Conservation (phyloP, 2,113 vertebrate genomes). For the Heptranchias perlo region DNA sequence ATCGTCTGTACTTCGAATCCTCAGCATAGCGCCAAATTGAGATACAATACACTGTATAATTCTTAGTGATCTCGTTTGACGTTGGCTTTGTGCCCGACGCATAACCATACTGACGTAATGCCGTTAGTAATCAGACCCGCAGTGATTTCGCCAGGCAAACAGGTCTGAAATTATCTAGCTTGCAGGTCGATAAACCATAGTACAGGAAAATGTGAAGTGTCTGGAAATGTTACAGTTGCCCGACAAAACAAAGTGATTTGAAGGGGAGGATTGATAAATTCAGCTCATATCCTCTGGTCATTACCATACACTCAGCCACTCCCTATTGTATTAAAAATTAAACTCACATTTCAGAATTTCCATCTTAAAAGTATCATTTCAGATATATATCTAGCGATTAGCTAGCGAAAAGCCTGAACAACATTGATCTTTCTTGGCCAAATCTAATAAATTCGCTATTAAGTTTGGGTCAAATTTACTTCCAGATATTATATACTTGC, state of each 20-base stretch:
- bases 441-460: background rate
- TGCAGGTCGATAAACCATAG: background rate
- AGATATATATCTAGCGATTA: background rate
- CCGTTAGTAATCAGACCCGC: too few species aligned
- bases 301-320: background rate
- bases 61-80: slow-evolving; percentile 13
- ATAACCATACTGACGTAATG: background rate
- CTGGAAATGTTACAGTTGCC: background rate
- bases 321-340: background rate
- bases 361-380: background rate
- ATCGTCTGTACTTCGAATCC: background rate
- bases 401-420: background rate
- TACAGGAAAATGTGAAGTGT: background rate
- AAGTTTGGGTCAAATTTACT: background rate
- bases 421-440: background rate
- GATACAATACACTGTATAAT: background rate
- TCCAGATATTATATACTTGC: background rate
- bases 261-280: background rate
- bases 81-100: slow-evolving; percentile 8
- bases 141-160: background rate
- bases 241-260: background rate
- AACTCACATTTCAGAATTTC: background rate
- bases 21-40: too few species aligned
- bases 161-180: background rate
- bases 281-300: background rate